A percentile compares a stretch with the other conserved stretches of the same genome.
phyloP scores from a whole-genome alignment of 2,797 vertebrate genomes.

The Menidia menidia region DNA sequence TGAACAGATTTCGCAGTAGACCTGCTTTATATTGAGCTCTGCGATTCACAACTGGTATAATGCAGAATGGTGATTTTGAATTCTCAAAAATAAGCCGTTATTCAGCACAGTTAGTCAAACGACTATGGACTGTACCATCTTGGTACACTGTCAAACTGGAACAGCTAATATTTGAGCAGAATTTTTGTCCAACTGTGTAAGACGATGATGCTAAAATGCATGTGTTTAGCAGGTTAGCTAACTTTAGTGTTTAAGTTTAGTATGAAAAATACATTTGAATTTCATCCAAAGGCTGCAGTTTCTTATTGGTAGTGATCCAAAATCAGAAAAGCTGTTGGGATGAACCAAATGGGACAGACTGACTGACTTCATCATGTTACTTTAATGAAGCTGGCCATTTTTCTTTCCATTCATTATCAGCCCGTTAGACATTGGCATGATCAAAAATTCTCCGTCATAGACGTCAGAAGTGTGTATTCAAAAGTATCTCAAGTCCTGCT shows the following conservation, averaged over 20 bases:
- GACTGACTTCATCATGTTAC: background rate
- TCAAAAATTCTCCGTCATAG: slow-evolving; percentile 8
- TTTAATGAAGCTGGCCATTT: background rate
- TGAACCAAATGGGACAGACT: background rate
- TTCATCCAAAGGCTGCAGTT: background rate
- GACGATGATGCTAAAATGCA: background rate
- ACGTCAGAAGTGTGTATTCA: background rate
- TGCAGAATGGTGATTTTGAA: background rate
- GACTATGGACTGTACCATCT: no score
- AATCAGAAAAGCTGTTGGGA: background rate
- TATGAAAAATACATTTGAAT: background rate
- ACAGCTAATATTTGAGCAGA: background rate
- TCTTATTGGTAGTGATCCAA: background rate
- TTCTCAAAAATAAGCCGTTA: background rate
- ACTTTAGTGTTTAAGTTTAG: background rate
- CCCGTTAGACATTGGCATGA: background rate
- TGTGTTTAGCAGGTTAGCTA: background rate
- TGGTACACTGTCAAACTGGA: no score
- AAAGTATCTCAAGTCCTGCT: background rate
- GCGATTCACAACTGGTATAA: background rate
- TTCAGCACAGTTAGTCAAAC: no score
- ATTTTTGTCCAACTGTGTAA: background rate
- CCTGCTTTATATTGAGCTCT: background rate
- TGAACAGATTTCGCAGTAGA: background rate
- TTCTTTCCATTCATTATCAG: background rate